These are phyloP conservation scores for Didymodactylos carnosus DNA, from an alignment of 2,888 invertebrate genomes.

Conservation along the genomic window DNA sequence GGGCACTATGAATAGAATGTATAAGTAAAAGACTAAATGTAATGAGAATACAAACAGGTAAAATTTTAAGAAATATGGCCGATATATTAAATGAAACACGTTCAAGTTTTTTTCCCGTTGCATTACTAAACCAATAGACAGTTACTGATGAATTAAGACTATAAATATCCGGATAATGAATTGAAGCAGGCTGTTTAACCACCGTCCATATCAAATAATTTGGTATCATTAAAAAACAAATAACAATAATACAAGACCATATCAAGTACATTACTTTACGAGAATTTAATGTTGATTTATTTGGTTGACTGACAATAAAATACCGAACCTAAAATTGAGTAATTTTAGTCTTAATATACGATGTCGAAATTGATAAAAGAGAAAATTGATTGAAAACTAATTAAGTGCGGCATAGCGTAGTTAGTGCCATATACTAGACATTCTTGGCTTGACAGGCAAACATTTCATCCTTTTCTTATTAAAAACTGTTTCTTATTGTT, in stretches of 20 bases:
- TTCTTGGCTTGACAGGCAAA: too few species aligned
- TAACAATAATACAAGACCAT: neutral
- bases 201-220: neutral
- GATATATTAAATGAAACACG: neutral
- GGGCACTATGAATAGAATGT: neutral
- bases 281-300: neutral
- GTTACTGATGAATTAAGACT: neutral
- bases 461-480: too few species aligned
- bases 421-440: too few species aligned
- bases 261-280: neutral
- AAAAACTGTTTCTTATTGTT: too few species aligned
- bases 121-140: neutral
- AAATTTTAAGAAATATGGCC: neutral
- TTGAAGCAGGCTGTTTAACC: neutral
- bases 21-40: neutral
- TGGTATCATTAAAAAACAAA: neutral
- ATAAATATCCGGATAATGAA: neutral
- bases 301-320: neutral
- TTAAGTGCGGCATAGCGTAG: too few species aligned
- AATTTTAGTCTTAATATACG: neutral
- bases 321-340: neutral
- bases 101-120: neutral
- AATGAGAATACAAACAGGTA: neutral
- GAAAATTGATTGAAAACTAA: too few species aligned
- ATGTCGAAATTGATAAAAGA: too few species aligned